Evolutionary conservation across 2,888 invertebrate species (phyloP), one percentile per base, ranked within the genome.

Genomic region (Hecatera dysodea): DNA sequence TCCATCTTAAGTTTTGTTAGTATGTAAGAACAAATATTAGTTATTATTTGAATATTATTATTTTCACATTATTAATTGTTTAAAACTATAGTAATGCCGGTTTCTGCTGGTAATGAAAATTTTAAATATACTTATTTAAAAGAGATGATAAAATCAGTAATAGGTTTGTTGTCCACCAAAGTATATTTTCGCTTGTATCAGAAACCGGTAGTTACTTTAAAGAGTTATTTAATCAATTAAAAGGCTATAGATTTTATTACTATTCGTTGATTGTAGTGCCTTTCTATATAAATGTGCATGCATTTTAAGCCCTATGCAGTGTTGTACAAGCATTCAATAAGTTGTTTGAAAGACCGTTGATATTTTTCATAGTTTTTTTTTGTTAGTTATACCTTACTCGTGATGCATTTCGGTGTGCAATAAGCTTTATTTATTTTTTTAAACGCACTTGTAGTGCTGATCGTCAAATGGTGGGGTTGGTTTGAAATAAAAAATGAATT

Each of bases 1-100:
- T 93, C 93, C 93, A 92, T 89, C 77, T 83, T 90, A 90, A 83
- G 87, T 93, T n/a, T 93, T 88, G 81, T 89, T 93, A 93, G 90
- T 88, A 88, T 83, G 87, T 91, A 92, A 91, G 88, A 82, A 85
- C 84, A 87, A 90, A 87, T 83, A 85, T 86, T 78, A 88, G 87
- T 86, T 88, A 80, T 85, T 86, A 80, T 85, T 86, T 83, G 87
- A 86, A 88, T 83, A 82, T 81, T 83, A 82, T 81, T 73, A 68
- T 82, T 72, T 83, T 87, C 85, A 80, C 76, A 82, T 85, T 84
- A 67, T 72, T 78, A 72, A 80, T 81, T 78, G 83, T 85, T 81
- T 82, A 74, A 80, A 77, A 46, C 63, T 60, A 62, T 67, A 78
- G 75, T 78, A 70, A 74, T 73, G 64, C 80, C 82, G 84, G 86